A percentile compares a stretch with the other conserved stretches of the same genome.
Evolutionary conservation across 2,113 vertebrate genomes (phyloP).

Genomic region (Dascyllus trimaculatus): DNA sequence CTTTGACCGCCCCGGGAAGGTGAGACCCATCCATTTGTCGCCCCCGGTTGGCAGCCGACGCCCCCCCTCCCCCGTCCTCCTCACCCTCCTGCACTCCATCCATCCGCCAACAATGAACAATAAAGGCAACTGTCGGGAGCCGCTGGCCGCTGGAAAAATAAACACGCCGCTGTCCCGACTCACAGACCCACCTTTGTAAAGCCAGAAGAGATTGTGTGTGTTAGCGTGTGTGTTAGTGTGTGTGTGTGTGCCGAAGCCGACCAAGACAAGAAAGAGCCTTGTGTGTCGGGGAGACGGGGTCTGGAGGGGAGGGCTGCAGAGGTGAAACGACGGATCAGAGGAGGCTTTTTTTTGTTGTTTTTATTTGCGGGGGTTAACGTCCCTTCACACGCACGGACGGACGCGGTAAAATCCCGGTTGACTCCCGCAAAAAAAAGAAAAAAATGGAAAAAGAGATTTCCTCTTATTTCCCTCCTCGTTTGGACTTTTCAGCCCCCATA

Average conservation of each 20-base stretch:
- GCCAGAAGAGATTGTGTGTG: conserved; percentile 67
- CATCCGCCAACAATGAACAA: conserved; percentile 92
- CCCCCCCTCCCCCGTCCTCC: conserved; percentile 54
- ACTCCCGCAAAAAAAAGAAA: too few relatives aligned
- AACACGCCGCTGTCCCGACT: conserved; percentile 87
- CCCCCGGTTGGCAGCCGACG: conserved; percentile 76
- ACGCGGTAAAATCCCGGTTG: conserved; percentile 59
- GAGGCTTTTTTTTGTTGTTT: conserved; percentile 83
- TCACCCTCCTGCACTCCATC: conserved; percentile 59
- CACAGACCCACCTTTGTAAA: conserved; percentile 88
- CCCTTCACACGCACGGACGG: conserved; percentile 44
- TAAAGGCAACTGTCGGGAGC: conserved; percentile 92
- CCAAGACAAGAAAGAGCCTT: conserved; percentile 90
- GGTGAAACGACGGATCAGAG: conserved; percentile 84
- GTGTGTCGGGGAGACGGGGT: conserved; percentile 70
- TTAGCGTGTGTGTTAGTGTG: conserved; percentile 64
- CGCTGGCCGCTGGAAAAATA: conserved; percentile 88
- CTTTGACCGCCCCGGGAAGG: conserved; percentile 87
- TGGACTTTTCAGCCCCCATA: conserved; percentile 59
- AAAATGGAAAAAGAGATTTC: too few relatives aligned
- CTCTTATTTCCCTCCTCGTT: background rate
- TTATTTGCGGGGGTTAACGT: conserved; percentile 55
- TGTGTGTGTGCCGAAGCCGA: conserved; percentile 79
- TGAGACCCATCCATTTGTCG: conserved; percentile 90
- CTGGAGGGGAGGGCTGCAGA: conserved; percentile 61